These are phyloP conservation scores for Teleogryllus oceanicus DNA, from an alignment of 2,888 invertebrate species.

Conservation along the genomic window DNA sequence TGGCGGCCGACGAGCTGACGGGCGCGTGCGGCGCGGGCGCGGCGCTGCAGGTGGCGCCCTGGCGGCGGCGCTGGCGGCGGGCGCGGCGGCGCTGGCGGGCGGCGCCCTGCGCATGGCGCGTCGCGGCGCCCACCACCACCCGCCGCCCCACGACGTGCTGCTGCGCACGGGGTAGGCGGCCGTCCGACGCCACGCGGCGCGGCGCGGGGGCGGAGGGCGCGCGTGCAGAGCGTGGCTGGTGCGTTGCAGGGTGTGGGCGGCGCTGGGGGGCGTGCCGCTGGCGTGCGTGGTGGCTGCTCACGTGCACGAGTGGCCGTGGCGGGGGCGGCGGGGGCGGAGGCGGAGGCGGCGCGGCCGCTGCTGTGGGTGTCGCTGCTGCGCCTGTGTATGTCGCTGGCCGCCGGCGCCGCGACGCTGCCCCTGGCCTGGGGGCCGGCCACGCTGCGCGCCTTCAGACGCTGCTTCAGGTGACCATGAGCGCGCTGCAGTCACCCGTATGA, in stretches of 20 bases:
- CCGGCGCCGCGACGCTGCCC: neutral
- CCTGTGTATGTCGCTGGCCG: neutral
- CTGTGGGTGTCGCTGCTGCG: slow-evolving; percentile 21
- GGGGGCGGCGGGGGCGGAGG: neutral
- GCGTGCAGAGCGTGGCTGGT: neutral
- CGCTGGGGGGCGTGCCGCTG: neutral
- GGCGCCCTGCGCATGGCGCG: neutral
- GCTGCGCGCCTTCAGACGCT: neutral
- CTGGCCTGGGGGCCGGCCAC: neutral
- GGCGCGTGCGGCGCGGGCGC: neutral
- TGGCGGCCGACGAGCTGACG: neutral
- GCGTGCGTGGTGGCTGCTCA: neutral
- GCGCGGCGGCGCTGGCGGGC: neutral
- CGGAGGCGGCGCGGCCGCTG: neutral
- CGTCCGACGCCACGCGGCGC: too few species aligned
- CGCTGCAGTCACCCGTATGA: neutral
- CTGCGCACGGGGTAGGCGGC: neutral
- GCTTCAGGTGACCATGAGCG: neutral
- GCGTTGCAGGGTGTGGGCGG: neutral
- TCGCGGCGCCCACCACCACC: neutral
- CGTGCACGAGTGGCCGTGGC: neutral
- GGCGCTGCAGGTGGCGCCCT: slow-evolving; percentile 1
- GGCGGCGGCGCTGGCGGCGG: neutral
- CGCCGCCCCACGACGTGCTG: neutral
- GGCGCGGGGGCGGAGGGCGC: too few species aligned